phyloP scores from a whole-genome alignment of 2,888 invertebrate species.

The Drosophila eohydei region DNA sequence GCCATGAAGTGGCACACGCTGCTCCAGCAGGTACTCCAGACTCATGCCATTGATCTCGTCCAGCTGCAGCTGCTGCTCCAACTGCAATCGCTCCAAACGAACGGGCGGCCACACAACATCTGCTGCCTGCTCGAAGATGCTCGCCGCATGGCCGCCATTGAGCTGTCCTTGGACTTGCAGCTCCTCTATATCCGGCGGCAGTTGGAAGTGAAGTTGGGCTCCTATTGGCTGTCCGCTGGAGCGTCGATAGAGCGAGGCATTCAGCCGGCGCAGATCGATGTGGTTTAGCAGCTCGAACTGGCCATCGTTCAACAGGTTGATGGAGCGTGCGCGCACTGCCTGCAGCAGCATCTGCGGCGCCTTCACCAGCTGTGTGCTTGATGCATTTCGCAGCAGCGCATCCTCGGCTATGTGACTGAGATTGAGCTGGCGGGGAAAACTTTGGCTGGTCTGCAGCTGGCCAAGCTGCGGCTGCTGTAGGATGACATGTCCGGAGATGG shows the following conservation, averaged over 20 bases:
- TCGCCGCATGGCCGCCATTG: conserved; percentile 51
- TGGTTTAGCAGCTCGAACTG: conserved; percentile 60
- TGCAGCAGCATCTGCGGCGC: conserved; percentile 57
- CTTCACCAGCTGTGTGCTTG: conserved; percentile 54
- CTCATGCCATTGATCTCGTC: conserved; percentile 72
- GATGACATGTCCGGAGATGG: conserved; percentile 75
- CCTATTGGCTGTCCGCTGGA: conserved; percentile 60
- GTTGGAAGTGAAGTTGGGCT: conserved; percentile 65
- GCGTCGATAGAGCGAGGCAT: conserved; percentile 79
- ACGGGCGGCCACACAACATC: conserved; percentile 57
- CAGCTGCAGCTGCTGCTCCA: conserved; percentile 60
- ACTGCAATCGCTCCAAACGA: conserved; percentile 41
- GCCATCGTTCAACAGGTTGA: conserved; percentile 35
- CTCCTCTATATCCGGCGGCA: conserved; percentile 40
- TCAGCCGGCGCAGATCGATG: conserved; percentile 73
- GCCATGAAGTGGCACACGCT: conserved; percentile 75
- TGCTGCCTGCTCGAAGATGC: conserved; percentile 58
- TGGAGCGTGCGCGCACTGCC: conserved; percentile 21
- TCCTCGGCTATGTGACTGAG: conserved; percentile 72
- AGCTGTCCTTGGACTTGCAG: conserved; percentile 62
- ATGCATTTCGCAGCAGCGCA: conserved; percentile 61
- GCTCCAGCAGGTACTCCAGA: conserved; percentile 74
- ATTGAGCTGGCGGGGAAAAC: conserved; percentile 66
- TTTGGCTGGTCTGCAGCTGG: conserved; percentile 51
- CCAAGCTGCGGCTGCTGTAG: conserved; percentile 61